Conservation (phyloP, 2,113 vertebrate genomes). For the Callopanchax toddi region DNA sequence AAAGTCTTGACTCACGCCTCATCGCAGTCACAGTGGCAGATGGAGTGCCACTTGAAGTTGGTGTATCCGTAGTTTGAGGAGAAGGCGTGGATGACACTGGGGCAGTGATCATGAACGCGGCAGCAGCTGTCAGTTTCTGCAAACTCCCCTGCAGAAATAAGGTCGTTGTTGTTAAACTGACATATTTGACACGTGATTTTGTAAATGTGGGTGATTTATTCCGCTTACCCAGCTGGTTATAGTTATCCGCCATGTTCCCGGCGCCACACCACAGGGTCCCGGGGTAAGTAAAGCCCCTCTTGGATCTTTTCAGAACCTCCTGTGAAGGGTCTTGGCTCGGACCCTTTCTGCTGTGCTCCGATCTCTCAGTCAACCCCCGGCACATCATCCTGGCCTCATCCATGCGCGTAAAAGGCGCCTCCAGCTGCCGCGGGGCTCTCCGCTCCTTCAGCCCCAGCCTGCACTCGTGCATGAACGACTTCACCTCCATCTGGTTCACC, state of each 20-base stretch:
- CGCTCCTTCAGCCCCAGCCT: conserved; percentile 39
- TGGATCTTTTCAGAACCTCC: conserved; percentile 63
- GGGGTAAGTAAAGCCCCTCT: conserved; percentile 85
- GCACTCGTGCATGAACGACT: conserved; percentile 74
- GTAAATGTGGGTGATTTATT: background rate
- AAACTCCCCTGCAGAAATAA: conserved; percentile 82
- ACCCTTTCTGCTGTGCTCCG: conserved; percentile 7
- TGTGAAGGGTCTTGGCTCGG: background rate
- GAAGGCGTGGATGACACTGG: conserved; percentile 89
- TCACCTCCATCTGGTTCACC: conserved; percentile 59
- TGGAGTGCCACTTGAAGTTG: conserved; percentile 89
- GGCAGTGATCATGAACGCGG: conserved; percentile 89
- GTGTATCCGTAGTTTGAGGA: conserved; percentile 84
- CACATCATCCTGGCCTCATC: conserved; percentile 69
- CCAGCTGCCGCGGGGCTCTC: conserved; percentile 12
- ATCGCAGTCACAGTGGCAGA: conserved; percentile 92
- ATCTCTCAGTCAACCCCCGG: conserved; percentile 41
- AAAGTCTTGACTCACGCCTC: conserved; percentile 76
- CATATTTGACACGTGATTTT: background rate
- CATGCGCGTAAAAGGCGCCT: conserved; percentile 55
- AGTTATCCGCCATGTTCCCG: conserved; percentile 84
- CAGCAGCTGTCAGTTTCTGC: conserved; percentile 87
- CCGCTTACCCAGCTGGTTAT: conserved; percentile 81
- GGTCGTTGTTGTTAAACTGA: background rate
- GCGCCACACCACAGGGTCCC: conserved; percentile 87